Evolutionary conservation across 2,888 invertebrate species (phyloP), one percentile per base, ranked within the genome.

Genomic region (Chrysolina oricalcia): DNA sequence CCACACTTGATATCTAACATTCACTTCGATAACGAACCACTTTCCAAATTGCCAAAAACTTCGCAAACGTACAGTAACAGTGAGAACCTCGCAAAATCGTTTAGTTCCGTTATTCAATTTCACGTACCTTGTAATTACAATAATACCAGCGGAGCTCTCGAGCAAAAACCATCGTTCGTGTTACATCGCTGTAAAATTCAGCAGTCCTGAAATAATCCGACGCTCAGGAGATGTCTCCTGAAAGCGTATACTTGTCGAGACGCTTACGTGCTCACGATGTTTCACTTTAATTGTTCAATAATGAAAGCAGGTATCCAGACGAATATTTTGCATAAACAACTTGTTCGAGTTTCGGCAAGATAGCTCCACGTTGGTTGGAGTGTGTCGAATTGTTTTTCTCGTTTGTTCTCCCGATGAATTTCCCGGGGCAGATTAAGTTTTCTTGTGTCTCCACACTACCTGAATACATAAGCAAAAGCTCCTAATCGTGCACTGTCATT

Each of bases 111-210:
- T 59, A 59, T 27, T 27, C 59, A 27, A 59, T 59, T 59, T 59
- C 59, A n/a, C 27, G 5, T 59, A 59, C 59, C 59, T 59, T 59
- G 27, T 59, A 59, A 59, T 59, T 35, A 59, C 35, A 59, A 59
- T 9, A 59, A n/a, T 59, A 59, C 1, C n/a, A 35, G n/a, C 27
- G 8, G 27, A 15, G 59, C n/a, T 27, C 59, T 23, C 59, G 4
- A n/a, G 59, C 59, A 59, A 59, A 59, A 59, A 59, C 59, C 27
- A 59, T 15, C 59, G 59, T 59, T 59, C 59, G 59, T 59, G 59
- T 59, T 23, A 23, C 59, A 15, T 9, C 27, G 27, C 27, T 59
- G 59, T 59, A 59, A 59, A 59, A 59, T 27, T 27, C 59, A 27
- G 27, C 59, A 27, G 59, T 59, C 59, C 27, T n/a, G 59, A 59